Evolutionary conservation across 2,113 vertebrate species (phyloP).

Genomic region (Vimba vimba): DNA sequence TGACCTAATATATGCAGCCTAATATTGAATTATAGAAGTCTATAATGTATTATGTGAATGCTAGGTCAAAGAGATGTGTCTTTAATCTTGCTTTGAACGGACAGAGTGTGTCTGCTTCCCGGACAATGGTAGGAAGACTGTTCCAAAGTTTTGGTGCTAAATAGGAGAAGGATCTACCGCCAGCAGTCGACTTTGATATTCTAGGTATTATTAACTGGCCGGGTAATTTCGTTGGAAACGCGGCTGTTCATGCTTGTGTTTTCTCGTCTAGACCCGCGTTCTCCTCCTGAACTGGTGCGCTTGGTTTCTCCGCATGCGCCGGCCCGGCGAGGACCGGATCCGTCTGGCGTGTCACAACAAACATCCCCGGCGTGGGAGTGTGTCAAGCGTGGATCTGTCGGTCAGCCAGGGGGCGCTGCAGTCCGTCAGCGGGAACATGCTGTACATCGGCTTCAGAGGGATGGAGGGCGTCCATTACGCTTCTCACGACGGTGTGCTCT

Average conservation of each 20-base stretch:
- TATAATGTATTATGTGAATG: too few species aligned
- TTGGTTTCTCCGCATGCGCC: conserved; percentile 97
- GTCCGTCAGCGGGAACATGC: conserved; percentile 83
- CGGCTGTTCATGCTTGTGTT: background rate
- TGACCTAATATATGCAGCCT: too few species aligned
- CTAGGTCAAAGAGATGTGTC: too few species aligned
- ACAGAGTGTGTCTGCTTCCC: too few species aligned
- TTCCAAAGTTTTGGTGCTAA: too few species aligned
- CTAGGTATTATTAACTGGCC: too few species aligned
- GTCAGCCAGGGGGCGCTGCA: conserved; percentile 73
- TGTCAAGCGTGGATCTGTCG: conserved; percentile 86
- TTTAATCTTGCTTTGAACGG: too few species aligned
- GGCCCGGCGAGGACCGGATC: conserved; percentile 87
- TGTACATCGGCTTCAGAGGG: conserved; percentile 86
- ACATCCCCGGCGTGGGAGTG: conserved; percentile 75
- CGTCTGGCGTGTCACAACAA: conserved; percentile 82
- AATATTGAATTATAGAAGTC: too few species aligned
- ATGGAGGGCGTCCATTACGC: conserved; percentile 85
- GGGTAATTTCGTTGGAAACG: too few species aligned
- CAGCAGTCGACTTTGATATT: too few species aligned
- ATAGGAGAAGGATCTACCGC: too few species aligned
- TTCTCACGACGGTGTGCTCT: conserved; percentile 85
- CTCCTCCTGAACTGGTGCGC: conserved; percentile 96
- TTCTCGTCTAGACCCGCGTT: conserved; percentile 82
- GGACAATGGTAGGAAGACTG: too few species aligned